Conservation (phyloP, 2,888 invertebrate genomes). For the Graphium colonna region DNA sequence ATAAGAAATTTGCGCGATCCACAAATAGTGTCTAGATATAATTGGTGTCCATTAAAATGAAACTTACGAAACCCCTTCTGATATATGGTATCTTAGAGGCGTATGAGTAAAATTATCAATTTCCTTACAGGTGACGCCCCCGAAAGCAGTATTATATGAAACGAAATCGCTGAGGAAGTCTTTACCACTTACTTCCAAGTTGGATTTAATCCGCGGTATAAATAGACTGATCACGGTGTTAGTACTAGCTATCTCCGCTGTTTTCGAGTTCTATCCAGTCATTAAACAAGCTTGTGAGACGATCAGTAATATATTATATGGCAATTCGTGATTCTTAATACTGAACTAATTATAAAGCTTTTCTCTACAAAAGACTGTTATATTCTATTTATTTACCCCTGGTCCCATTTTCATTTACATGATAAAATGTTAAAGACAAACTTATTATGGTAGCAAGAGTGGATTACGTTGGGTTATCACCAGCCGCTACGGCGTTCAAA, state of each 20-base stretch:
- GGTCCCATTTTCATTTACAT: no score
- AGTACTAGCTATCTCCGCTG: slow-evolving; percentile 42
- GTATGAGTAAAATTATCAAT: no score
- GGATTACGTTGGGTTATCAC: no score
- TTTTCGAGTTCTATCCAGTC: slow-evolving; percentile 56
- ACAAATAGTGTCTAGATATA: no score
- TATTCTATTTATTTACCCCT: no score
- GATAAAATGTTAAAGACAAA: no score
- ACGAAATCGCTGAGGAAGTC: slow-evolving; percentile 54
- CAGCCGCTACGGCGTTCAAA: no score
- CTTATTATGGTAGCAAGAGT: no score
- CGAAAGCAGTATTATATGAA: slow-evolving; percentile 41
- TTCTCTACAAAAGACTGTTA: neutral
- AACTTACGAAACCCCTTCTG: no score
- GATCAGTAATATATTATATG: slow-evolving; percentile 38
- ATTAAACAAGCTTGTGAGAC: slow-evolving; percentile 35
- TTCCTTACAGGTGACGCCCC: slow-evolving; percentile 52
- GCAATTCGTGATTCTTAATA: slow-evolving; percentile 9
- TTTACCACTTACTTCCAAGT: slow-evolving; percentile 33
- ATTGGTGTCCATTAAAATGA: no score
- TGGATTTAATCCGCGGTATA: slow-evolving; percentile 49
- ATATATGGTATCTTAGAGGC: no score
- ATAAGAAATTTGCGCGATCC: no score
- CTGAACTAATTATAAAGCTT: neutral
- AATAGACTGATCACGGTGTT: slow-evolving; percentile 48